Evolutionary conservation across 1,140 invertebrate genomes (phyloP).

Genomic region (Polypedilum pembai): DNA sequence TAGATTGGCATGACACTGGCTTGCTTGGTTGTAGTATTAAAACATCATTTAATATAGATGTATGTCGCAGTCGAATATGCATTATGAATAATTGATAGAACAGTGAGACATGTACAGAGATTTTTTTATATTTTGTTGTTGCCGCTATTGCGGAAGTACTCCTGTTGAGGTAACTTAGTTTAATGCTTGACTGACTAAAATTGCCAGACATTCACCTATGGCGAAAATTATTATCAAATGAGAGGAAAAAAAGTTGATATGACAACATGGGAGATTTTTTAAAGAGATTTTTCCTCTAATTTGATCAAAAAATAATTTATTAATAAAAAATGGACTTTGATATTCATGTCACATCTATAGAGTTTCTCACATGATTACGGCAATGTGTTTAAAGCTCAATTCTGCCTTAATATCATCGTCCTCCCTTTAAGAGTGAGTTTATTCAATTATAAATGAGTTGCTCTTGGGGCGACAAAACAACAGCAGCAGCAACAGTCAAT

Average conservation of each 20-base stretch:
- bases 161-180: not conserved
- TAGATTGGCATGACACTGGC: not conserved
- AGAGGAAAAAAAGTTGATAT: not conserved
- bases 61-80: not conserved
- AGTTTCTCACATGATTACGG: not conserved
- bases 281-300: not conserved
- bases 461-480: not conserved
- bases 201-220: constrained; percentile 1
- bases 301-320: constrained; percentile 20
- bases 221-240: not conserved
- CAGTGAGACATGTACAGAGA: not conserved
- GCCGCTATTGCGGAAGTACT: not conserved
- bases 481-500: not conserved
- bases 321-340: not conserved
- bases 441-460: constrained; percentile 24
- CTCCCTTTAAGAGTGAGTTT: not conserved
- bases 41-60: constrained; percentile 9
- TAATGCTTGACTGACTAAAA: constrained; percentile 10
- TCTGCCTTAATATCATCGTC: too few relatives aligned
- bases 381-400: not conserved
- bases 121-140: not conserved
- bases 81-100: constrained; percentile 14
- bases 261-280: not conserved
- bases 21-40: not conserved
- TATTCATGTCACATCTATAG: not conserved